A percentile compares a stretch with the other conserved stretches of the same genome.
These are phyloP conservation scores for Copidosoma floridanum DNA, from an alignment of 1,140 invertebrate genomes.

Conservation along the genomic window DNA sequence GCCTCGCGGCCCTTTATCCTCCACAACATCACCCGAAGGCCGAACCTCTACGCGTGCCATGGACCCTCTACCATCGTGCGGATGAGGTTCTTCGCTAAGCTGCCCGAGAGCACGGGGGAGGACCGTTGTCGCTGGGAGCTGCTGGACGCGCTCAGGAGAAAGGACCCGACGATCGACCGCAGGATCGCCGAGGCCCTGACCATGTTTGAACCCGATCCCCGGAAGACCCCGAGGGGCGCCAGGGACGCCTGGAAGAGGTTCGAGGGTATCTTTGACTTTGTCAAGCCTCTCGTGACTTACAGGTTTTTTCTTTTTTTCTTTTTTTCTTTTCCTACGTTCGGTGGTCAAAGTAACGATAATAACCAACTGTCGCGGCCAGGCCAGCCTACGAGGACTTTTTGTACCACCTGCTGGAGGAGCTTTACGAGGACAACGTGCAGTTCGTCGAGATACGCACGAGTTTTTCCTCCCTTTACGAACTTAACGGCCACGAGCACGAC, in stretches of 20 bases:
- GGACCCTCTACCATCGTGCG: constrained; percentile 51
- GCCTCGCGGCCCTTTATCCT: constrained; percentile 67
- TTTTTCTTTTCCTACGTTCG: no score
- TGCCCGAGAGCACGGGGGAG: no score
- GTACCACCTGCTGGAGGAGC: constrained; percentile 67
- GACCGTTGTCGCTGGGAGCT: constrained; percentile 58
- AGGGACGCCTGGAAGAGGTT: constrained; percentile 72
- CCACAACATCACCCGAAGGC: constrained; percentile 65
- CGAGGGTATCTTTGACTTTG: constrained; percentile 61
- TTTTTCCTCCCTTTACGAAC: constrained; percentile 61
- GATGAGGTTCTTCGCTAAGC: constrained; percentile 46
- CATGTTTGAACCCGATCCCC: constrained; percentile 62
- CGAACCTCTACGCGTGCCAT: constrained; percentile 68
- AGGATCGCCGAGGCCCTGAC: constrained; percentile 54
- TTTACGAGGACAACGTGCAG: constrained; percentile 76
- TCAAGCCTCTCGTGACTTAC: constrained; percentile 66
- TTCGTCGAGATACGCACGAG: constrained; percentile 71
- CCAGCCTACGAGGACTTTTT: constrained; percentile 72
- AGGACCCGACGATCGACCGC: constrained; percentile 25
- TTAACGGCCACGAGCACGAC: constrained; percentile 61
- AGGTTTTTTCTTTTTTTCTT: no score
- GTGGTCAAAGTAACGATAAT: no score
- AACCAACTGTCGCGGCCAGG: no score
- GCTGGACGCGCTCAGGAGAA: constrained; percentile 56
- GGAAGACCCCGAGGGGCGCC: constrained; percentile 59